These are phyloP conservation scores for Seladonia tumulorum DNA, from an alignment of 2,888 invertebrate species.

Conservation along the genomic window DNA sequence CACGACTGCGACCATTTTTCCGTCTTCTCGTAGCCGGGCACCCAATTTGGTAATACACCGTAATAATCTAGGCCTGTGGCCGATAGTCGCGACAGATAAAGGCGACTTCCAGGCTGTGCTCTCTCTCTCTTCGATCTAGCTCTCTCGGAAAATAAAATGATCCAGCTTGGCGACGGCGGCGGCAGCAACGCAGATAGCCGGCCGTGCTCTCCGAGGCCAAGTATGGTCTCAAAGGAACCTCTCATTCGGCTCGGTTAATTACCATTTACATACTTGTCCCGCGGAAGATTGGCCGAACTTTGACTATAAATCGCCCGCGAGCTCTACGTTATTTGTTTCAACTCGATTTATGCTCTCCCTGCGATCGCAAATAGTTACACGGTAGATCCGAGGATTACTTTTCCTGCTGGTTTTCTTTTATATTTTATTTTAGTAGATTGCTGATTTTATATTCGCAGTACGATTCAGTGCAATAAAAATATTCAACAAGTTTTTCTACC, in stretches of 20 bases:
- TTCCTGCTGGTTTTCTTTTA: not conserved
- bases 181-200: slow-evolving; percentile 1
- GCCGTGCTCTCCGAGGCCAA: slow-evolving; percentile 8
- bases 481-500: too few species aligned
- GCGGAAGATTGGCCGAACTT: slow-evolving; percentile 17
- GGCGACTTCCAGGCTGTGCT: not conserved
- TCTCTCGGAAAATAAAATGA: slow-evolving; percentile 20
- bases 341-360: not conserved
- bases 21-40: slow-evolving; percentile 18
- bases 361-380: not conserved
- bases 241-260: slow-evolving; percentile 32
- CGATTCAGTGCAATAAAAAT: too few species aligned
- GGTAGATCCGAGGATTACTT: too few species aligned
- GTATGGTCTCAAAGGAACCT: slow-evolving; percentile 23
- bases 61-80: slow-evolving; percentile 39
- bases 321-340: not conserved
- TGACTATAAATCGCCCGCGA: slow-evolving; percentile 11
- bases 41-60: slow-evolving; percentile 47
- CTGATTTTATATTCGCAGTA: too few species aligned
- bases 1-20: slow-evolving; percentile 34
- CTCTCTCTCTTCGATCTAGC: not conserved
- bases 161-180: slow-evolving; percentile 15
- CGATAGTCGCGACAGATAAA: slow-evolving; percentile 45
- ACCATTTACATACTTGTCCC: slow-evolving; percentile 29
- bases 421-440: not conserved